Base-by-base conservation (phyloP, 2,113 vertebrate species). In the Trichechus manatus region DNA sequence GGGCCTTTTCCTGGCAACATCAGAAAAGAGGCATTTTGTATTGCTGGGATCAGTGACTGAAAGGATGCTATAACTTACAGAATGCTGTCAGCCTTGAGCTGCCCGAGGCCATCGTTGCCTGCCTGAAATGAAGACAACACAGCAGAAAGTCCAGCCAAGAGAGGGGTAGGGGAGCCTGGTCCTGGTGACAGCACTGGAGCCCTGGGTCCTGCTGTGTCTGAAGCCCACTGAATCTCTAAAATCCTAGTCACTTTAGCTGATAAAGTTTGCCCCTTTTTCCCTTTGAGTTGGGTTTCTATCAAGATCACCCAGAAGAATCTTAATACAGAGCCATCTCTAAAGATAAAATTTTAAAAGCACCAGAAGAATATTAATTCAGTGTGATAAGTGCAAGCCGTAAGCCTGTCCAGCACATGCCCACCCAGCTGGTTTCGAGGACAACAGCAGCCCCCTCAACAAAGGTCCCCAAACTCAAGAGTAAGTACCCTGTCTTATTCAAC, bases 161-260 rank as follows among this genome's bases (percentile, higher is more conserved):
- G 33, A 19, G 19, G 25, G 42, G 36, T 22, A 87, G 81, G 15
- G 61, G n/a, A 74, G 66, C 0, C 2, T 47, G 7, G 7, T 31
- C 56, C 29, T 14, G 0, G 0, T 7, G 25, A 31, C 0, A n/a
- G 5, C 14, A 7, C 25, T 19, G 29, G 29, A 17, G 29, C 11
- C 14, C 47, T 50, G 1, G 8, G 9, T 29, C 85, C 39, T 29
- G 0, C 31, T 61, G 33, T 44, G 17, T 33, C 50, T 25, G 66
- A 47, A 75, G 20, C 53, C 39, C 2, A 2, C 1, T 9, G 31
- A 61, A 50, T 63, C 36, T 70, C 59, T 31, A 72, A 53, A 88
- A 23, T 3, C 59, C 31, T 59, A 27, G 44, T 61, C 47, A 80
- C 20, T 13, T 75, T 23, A 86, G 36, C 27, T 33, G 29, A 39